A percentile compares a stretch with the other conserved stretches of the same genome.
Conservation (phyloP, 2,888 invertebrate genomes). For the Sialis lutaria region DNA sequence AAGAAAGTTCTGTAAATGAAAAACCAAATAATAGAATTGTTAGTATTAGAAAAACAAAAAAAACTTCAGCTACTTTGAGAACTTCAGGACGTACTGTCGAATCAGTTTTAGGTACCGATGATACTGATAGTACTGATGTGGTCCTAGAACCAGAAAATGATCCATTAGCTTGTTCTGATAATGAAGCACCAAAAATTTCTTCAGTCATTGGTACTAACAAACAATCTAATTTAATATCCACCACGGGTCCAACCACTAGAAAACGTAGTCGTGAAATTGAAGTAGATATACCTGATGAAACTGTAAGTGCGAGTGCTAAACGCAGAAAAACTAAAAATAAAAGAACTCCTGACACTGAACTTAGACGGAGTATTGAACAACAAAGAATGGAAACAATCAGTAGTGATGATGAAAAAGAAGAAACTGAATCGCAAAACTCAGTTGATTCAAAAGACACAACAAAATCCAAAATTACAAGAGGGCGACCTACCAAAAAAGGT, state of each 20-base stretch:
- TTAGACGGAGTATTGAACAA: conserved; percentile 30
- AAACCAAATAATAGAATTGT: conserved; percentile 1
- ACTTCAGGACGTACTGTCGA: not conserved
- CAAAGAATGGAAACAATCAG: conserved; percentile 31
- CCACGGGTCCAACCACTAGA: conserved; percentile 18
- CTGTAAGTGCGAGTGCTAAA: conserved; percentile 12
- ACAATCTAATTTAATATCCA: not conserved
- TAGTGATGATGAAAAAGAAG: conserved; percentile 25
- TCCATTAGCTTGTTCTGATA: conserved; percentile 21
- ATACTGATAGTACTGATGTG: conserved; percentile 9
- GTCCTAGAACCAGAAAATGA: conserved; percentile 18
- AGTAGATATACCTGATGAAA: not conserved
- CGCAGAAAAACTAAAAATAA: conserved; percentile 16
- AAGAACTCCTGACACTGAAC: conserved; percentile 17
- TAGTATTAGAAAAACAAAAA: not conserved
- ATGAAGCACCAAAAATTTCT: conserved; percentile 9
- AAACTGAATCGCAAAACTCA: conserved; percentile 6
- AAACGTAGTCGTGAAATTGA: conserved; percentile 23
- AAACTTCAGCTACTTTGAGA: not conserved
- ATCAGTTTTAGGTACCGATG: not conserved
- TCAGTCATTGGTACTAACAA: conserved; percentile 1
- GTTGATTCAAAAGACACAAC: too few relatives aligned
- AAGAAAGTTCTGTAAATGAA: conserved; percentile 8
- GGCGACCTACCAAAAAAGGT: not conserved
- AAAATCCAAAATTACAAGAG: not conserved